phyloP scores from a whole-genome alignment of 1,140 invertebrate species.

The Macrosteles quadrilineatus region DNA sequence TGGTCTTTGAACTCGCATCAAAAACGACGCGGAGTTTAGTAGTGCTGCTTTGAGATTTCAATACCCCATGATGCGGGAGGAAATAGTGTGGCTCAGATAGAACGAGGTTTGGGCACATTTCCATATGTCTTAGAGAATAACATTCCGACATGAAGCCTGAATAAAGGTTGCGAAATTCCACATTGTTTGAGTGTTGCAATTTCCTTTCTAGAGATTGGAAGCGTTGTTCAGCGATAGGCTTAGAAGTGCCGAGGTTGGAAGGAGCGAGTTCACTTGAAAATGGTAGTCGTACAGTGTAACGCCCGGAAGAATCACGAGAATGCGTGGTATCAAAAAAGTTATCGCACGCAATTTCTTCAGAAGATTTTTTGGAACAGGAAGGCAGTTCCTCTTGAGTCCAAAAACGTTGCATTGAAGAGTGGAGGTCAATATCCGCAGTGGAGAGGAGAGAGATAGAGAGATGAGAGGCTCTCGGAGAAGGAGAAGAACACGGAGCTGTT shows the following conservation, averaged over 20 bases:
- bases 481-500: neutral
- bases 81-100: conserved; percentile 29
- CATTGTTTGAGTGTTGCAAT: neutral
- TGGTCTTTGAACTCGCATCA: conserved; percentile 47
- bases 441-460: neutral
- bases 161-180: conserved; percentile 32
- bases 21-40: conserved; percentile 49
- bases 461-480: neutral
- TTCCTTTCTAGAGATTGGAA: conserved; percentile 8
- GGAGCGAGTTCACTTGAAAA: neutral
- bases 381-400: neutral
- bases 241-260: neutral
- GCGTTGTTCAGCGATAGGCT: neutral
- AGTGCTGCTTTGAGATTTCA: conserved; percentile 43
- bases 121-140: conserved; percentile 41
- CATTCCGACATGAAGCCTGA: conserved; percentile 42
- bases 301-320: neutral
- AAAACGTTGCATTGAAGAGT: neutral
- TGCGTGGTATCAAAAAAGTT: neutral
- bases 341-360: neutral
- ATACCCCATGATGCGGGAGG: conserved; percentile 44
- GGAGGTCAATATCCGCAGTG: neutral
- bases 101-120: neutral
- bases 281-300: neutral
- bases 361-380: too few relatives aligned